Conservation (phyloP, 2,888 invertebrate species). For the Diaphora mendica region DNA sequence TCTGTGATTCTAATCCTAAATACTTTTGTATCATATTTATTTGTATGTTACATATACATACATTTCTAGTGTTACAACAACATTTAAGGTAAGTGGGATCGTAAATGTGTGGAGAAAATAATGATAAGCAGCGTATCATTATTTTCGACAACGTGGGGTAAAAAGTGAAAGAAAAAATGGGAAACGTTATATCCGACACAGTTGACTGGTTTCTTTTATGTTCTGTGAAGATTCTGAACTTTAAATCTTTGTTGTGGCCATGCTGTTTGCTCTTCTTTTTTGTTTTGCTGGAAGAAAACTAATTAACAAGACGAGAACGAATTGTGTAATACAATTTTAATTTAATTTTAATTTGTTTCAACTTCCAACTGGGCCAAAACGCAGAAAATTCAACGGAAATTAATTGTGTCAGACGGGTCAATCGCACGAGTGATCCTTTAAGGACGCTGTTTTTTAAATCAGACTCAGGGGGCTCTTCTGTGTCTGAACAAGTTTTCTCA, state of each 20-base stretch:
- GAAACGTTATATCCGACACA: not conserved
- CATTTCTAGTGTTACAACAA: not conserved
- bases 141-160: not conserved
- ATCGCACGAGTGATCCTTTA: too few species aligned
- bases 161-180: not conserved
- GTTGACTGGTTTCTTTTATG: not conserved
- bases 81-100: not conserved
- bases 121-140: too few species aligned
- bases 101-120: not conserved
- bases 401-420: not conserved
- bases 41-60: not conserved
- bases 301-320: not conserved
- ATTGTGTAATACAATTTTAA: not conserved
- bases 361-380: not conserved
- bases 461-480: conserved; percentile 3
- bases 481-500: conserved; percentile 11
- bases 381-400: not conserved
- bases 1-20: too few species aligned
- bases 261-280: not conserved
- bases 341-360: not conserved
- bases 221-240: not conserved
- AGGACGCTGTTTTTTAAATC: not conserved
- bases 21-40: not conserved
- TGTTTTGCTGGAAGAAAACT: not conserved
- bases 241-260: not conserved